phyloP scores from a whole-genome alignment of 2,797 vertebrate genomes.

The Chelon auratus region DNA sequence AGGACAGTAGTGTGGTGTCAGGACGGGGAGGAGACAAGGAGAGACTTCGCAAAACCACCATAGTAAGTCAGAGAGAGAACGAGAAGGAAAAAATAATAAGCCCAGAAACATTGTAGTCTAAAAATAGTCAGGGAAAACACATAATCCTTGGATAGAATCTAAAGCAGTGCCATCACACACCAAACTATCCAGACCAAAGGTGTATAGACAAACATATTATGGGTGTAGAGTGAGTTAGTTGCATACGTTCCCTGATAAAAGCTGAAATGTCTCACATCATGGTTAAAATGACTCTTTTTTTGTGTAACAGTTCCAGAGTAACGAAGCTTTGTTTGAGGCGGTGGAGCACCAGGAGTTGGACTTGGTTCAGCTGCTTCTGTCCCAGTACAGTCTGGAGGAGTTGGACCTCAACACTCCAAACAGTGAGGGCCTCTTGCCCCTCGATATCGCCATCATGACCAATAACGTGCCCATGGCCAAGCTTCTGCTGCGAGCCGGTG shows the following conservation, averaged over 20 bases:
- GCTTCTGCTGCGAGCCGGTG: slow-evolving; percentile 88
- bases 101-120: slow-evolving; percentile 56
- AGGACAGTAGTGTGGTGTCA: slow-evolving; percentile 84
- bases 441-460: slow-evolving; percentile 95
- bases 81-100: slow-evolving; percentile 68
- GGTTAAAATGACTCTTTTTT: slow-evolving; percentile 5
- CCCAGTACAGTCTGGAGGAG: slow-evolving; percentile 91
- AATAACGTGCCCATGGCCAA: slow-evolving; percentile 93
- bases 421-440: slow-evolving; percentile 92
- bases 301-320: slow-evolving; percentile 89
- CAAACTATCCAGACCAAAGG: slow-evolving; percentile 1
- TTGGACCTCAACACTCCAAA: slow-evolving; percentile 95
- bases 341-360: slow-evolving; percentile 94
- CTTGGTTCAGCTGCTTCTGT: slow-evolving; percentile 89
- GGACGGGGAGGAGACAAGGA: slow-evolving; percentile 89
- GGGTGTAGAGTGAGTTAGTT: not conserved
- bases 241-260: slow-evolving; percentile 5
- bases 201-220: not conserved
- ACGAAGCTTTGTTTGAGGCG: slow-evolving; percentile 90
- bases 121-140: slow-evolving; percentile 64
- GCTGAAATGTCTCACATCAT: not conserved
- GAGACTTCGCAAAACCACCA: slow-evolving; percentile 88
- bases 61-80: slow-evolving; percentile 81
- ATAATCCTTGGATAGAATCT: slow-evolving; percentile 29
- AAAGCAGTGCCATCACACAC: slow-evolving; percentile 20